Evolutionary conservation across 1,140 invertebrate genomes (phyloP), one percentile per base, ranked within the genome.

Genomic region (Bradysia coprophila): DNA sequence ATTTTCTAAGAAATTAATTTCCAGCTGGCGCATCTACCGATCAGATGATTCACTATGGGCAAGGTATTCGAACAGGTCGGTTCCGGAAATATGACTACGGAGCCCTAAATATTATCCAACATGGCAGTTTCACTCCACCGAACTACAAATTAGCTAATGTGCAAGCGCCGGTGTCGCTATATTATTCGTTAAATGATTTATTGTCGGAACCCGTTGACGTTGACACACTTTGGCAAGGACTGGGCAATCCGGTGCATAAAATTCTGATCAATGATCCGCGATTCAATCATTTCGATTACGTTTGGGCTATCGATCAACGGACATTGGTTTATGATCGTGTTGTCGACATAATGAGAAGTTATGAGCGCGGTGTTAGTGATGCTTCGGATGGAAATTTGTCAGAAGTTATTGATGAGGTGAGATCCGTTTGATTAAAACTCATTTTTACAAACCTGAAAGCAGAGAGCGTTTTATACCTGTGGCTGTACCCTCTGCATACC

Each of bases 221-320:
- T 1, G 57, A 67, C 38, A 59, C 57, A 51, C 62, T 81, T 54
- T 59, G 58, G 40, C 55, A 50, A 4, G 57, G 66, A 49, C 45
- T 78, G 5, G 61, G 61, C 16, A 67, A 71, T 44, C 57, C 64
- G 2, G 56, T 70, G 16, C 67, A 68, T n/a, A 70, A 67, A 54
- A 72, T 67, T 45, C 53, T 65, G 50, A 68, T 78, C 2, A 61
- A 67, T 0, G 45, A 67, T 38, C 47, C 63, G 1, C 58, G 64
- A 42, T 81, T 76, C 43, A 75, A 75, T 49, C 76, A 79, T 48
- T 51, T 77, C 43, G 76, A 81, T 46, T 79, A 72, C 47, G 54
- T 78, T 9, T 79, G 73, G 64, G 75, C 68, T 0, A 71, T 66
- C 22, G 66, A 78, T 43, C 73, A 67, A 0, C 66, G 69, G 22